Evolutionary conservation across 2,888 invertebrate species (phyloP), one percentile per base, ranked within the genome.

Genomic region (Sphaerophoria rueppellii): DNA sequence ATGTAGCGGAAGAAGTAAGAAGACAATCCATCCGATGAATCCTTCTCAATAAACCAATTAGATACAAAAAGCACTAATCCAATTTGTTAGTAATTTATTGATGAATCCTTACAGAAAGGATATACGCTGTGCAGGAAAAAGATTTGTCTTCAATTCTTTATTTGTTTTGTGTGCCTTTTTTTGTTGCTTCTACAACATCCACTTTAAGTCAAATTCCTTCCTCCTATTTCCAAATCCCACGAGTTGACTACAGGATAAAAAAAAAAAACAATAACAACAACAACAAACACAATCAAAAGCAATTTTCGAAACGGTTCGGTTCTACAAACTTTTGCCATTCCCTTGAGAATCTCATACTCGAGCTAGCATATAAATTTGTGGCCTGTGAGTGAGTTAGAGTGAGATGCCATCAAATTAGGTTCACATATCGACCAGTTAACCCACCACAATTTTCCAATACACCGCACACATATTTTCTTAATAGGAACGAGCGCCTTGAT

Each of bases 11-110:
- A 2, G n/a, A 6, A 35, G 7, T 9, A 3, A n/a, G 4, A 37
- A 24, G 24, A 60, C 50, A 52, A 24, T 32, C n/a, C 54, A 54
- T 54, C 40, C 52, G 4, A 37, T 54, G 74, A 57, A 16, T 65
- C 50, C 60, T 50, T 65, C 65, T 65, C 82, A 43, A 70, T 82
- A 82, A 74, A 73, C 78, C 82, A 82, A 82, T 82, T 73, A 78
- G 70, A 61, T 78, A 71, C 75, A 60, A 50, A 60, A 74, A 80
- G 74, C 65, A 80, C 79, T 83, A 75, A 83, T 80, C 74, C 83
- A 79, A 80, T 83, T 79, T 80, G 71, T 67, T 67, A 55, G 61
- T 83, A 80, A 83, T 83, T 83, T 83, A 80, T 83, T 79, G 79
- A 80, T 80, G 67, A 72, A 67, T 54, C 67, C 71, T 71, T 55